Evolutionary conservation across 1,140 invertebrate species (phyloP).

Genomic region (Calycopis cecrops): DNA sequence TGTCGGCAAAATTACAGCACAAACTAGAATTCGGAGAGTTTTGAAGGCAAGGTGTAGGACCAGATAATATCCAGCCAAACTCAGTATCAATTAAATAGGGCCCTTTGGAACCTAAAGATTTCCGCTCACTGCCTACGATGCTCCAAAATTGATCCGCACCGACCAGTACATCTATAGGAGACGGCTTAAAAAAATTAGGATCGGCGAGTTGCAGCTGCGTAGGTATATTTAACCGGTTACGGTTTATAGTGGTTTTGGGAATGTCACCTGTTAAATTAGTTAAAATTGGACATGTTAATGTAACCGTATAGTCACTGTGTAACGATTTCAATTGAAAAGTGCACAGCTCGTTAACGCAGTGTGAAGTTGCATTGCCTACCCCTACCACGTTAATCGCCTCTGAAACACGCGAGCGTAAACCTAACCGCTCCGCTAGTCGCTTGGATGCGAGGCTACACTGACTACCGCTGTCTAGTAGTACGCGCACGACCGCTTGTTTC

Average conservation of each 20-base stretch:
- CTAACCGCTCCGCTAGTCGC: constrained; percentile 11
- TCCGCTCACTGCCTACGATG: constrained; percentile 3
- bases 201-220: constrained; percentile 9
- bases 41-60: constrained; percentile 13
- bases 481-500: constrained; percentile 13
- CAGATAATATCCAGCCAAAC: constrained; percentile 21
- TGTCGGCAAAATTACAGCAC: neutral
- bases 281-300: constrained; percentile 17
- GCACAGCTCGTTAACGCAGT: constrained; percentile 18
- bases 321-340: constrained; percentile 16
- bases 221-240: constrained; percentile 12
- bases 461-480: constrained; percentile 7
- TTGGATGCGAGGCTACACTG: constrained; percentile 19
- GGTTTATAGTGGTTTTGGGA: constrained; percentile 11
- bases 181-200: constrained; percentile 12
- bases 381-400: neutral
- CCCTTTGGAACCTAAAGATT: constrained; percentile 14
- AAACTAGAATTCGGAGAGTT: neutral
- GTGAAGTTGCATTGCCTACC: constrained; percentile 17
- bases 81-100: constrained; percentile 16
- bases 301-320: constrained; percentile 14
- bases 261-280: constrained; percentile 18
- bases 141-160: constrained; percentile 16
- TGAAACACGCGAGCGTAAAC: too few relatives aligned
- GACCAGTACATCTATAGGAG: constrained; percentile 12